Base-by-base conservation (phyloP, 2,797 vertebrate genomes). In the Cirrhinus mrigala region DNA sequence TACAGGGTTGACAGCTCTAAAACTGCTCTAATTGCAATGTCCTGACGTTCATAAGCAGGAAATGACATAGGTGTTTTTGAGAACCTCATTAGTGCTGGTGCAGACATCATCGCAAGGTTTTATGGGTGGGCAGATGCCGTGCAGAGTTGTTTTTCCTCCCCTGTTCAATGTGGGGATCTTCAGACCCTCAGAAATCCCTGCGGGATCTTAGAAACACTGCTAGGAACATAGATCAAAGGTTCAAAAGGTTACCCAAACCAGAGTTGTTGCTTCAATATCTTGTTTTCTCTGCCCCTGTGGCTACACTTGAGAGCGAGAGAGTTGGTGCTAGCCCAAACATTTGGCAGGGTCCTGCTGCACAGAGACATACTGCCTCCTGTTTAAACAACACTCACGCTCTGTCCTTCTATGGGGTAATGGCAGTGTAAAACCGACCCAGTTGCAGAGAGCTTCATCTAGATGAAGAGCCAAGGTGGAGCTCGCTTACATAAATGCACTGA, bases 271-370 rank as follows among this genome's bases (percentile, higher is more conserved):
- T 81, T 46, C 12, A 78, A 22, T 77, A 86, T 82, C 73, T 71
- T 82, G 73, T 54, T 29, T 70, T 79, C 60, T 89, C 22, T 0
- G 56, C 10, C 46, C 60, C 56, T 66, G 48, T 79, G 54, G 82
- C 70, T 56, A 68, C 64, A 11, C 29, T 66, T 52, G 11, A 58
- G 58, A 56, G 29, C 0, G 1, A 52, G 24, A 54, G 58, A 69
- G 24, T 33, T 40, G 83, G 52, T 66, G 1, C 9, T n/a, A n/a
- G 33, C 87, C 85, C 80, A 90, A 89, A 76, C 84, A 79, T 81
- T 82, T 70, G 69, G n/a, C 44, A 62, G 58, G 50, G 46, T 70
- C 82, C 40, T 85, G 60, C 85, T 82, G 54, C 29, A 82, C 37
- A 48, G 6, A 83, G 79, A 12, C 66, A 70, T 79, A 52, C n/a